Conservation (phyloP, 2,113 vertebrate genomes). For the Gasterosteus aculeatus region DNA sequence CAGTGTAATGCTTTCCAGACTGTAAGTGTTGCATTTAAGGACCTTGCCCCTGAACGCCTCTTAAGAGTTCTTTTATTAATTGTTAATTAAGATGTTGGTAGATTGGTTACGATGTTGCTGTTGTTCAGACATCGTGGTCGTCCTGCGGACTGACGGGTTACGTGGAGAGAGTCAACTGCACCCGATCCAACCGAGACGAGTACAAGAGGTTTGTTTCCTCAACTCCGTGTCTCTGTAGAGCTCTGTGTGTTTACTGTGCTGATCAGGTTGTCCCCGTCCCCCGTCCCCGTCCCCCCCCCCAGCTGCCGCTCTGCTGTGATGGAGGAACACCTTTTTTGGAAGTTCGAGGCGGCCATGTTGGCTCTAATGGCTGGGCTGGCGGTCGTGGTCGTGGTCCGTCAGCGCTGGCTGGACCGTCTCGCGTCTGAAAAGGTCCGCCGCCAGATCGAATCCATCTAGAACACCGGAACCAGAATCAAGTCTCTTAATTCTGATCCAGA, state of each 20-base stretch:
- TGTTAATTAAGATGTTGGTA: not conserved
- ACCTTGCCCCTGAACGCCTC: not conserved
- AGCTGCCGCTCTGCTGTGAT: constrained; percentile 68
- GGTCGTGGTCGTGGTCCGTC: constrained; percentile 61
- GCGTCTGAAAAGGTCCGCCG: constrained; percentile 73
- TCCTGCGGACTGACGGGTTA: constrained; percentile 65
- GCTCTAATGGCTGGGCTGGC: constrained; percentile 40
- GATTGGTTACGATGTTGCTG: not conserved
- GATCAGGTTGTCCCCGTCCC: no score
- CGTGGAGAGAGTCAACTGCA: constrained; percentile 70
- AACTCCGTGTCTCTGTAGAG: not conserved
- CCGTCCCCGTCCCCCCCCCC: not conserved
- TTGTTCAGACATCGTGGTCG: constrained; percentile 54
- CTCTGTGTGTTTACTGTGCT: no score
- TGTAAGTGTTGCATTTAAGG: constrained; percentile 23
- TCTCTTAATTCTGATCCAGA: not conserved
- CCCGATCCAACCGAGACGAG: constrained; percentile 58
- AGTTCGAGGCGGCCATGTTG: constrained; percentile 69
- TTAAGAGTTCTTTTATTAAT: not conserved
- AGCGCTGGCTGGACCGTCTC: constrained; percentile 66
- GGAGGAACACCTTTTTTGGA: constrained; percentile 76
- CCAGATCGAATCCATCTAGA: constrained; percentile 74
- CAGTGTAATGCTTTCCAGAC: constrained; percentile 66
- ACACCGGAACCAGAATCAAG: not conserved
- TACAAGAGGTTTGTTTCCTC: constrained; percentile 61